Conservation (phyloP, 2,113 vertebrate genomes). For the Solea solea region DNA sequence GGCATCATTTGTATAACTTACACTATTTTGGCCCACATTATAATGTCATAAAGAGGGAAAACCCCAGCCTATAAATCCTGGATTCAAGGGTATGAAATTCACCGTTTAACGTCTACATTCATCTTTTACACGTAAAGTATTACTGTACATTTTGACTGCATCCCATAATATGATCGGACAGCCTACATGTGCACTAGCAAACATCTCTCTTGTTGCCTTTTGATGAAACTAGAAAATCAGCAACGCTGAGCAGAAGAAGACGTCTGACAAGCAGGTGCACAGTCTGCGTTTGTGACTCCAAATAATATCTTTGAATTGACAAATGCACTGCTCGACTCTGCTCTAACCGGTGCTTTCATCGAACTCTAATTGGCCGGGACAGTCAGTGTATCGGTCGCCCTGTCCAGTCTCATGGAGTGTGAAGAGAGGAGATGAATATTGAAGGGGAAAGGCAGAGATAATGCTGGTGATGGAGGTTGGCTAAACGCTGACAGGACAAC, state of each 20-base stretch:
- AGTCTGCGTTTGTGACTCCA: conserved; percentile 3
- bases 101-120: neutral
- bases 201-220: neutral
- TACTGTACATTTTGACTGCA: neutral
- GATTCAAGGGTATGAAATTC: neutral
- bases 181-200: neutral
- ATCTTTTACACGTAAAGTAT: neutral
- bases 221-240: neutral
- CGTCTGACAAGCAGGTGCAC: neutral
- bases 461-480: conserved; percentile 66
- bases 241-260: neutral
- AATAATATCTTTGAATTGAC: conserved; percentile 39
- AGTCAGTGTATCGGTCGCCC: conserved; percentile 54
- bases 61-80: neutral
- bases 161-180: too few species aligned
- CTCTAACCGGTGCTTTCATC: conserved; percentile 46
- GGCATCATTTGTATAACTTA: too few species aligned
- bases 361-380: conserved; percentile 65
- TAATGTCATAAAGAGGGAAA: neutral
- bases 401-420: conserved; percentile 54
- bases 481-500: conserved; percentile 77
- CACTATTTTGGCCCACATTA: too few species aligned
- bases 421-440: conserved; percentile 72
- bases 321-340: conserved; percentile 36
- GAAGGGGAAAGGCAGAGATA: conserved; percentile 67